Evolutionary conservation across 2,113 vertebrate genomes (phyloP).

Genomic region (Nerophis ophidion): DNA sequence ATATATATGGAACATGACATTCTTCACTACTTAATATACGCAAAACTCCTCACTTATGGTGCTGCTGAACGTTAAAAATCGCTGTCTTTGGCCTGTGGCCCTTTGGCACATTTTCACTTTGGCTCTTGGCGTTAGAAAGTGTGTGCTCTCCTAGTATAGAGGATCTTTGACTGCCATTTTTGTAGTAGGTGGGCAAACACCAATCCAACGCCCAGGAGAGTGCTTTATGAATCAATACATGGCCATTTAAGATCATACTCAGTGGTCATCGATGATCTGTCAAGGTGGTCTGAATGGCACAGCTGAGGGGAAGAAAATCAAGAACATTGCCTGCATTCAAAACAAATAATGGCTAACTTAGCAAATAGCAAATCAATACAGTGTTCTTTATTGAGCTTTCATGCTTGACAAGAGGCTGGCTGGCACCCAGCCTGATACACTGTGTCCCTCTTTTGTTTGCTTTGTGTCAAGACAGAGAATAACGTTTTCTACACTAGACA

Average conservation of each 20-base stretch:
- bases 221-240: slow-evolving; percentile 56
- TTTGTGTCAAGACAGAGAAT: slow-evolving; percentile 23
- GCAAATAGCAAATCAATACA: slow-evolving; percentile 49
- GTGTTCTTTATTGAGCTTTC: slow-evolving; percentile 52
- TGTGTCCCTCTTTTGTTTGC: slow-evolving; percentile 31
- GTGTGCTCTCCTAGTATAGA: no score
- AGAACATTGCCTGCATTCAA: slow-evolving; percentile 64
- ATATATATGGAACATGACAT: no score
- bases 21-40: no score
- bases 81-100: no score
- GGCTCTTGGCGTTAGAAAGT: no score
- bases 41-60: no score
- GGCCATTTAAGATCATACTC: slow-evolving; percentile 63
- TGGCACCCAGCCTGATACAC: slow-evolving; percentile 51
- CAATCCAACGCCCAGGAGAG: slow-evolving; percentile 54
- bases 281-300: slow-evolving; percentile 47
- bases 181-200: slow-evolving; percentile 9
- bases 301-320: slow-evolving; percentile 27
- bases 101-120: no score
- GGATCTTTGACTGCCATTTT: no score
- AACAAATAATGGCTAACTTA: slow-evolving; percentile 65
- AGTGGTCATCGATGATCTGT: slow-evolving; percentile 61
- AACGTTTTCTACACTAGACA: slow-evolving; percentile 25
- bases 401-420: slow-evolving; percentile 54
- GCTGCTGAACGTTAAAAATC: no score